Evolutionary conservation across 2,113 vertebrate species (phyloP), one percentile per base, ranked within the genome.

Genomic region (Sakesphorus luctuosus): DNA sequence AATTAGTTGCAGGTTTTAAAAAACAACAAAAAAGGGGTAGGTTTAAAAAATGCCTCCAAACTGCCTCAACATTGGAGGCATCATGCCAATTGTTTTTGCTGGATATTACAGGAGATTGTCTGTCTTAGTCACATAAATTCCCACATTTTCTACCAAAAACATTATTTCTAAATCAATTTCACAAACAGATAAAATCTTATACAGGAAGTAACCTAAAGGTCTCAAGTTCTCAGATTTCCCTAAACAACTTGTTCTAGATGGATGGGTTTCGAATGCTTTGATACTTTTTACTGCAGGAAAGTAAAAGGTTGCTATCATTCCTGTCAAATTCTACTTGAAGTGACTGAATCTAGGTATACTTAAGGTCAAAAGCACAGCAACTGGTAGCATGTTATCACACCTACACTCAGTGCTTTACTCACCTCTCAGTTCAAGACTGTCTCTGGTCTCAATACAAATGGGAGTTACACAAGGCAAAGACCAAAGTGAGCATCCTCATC

Each of bases 21-120:
- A 10, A 25, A 44, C 1, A 50, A 50, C 12, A 14, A 16, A 73
- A 55, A 56, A 5, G 2, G 6, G 7, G 8, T 7, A 53, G 8
- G 7, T 50, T 66, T 80, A 47, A 83, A 66, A 89, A 91, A 63
- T 26, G 17, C 13, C 33, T 77, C 40, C 33, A 28, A 87, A 86
- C 11, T 58, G 5, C 20, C 18, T 82, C 29, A 90, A 63, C 28
- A 71, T 13, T 23, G 65, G 15, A 81, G 13, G 7, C 38, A 47
- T 33, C 0, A 0, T 10, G 11, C 0, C 5, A 26, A 0, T 0
- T 0, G 52, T 53, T 87, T 77, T 67, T 2, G 0, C 12, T 77
- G 53, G 9, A 33, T 40, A 28, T 62, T 94, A 11, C 17, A 76
- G 59, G 29, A 58, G 3, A 63, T 28, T 8, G 16, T 33, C n/a